phyloP scores from a whole-genome alignment of 1,140 invertebrate species.

The Tetramorium simillimum region DNA sequence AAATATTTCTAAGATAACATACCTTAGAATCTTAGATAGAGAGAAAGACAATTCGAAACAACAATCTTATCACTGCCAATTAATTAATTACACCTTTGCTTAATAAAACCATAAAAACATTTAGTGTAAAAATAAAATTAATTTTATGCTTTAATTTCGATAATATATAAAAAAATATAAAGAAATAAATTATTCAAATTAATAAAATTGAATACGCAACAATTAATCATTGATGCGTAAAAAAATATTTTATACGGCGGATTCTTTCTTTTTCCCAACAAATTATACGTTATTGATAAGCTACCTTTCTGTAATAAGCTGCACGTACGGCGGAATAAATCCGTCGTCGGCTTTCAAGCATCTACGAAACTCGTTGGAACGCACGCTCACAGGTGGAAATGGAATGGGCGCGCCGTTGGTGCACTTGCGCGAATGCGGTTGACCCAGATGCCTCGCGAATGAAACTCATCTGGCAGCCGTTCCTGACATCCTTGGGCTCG shows the following conservation, averaged over 20 bases:
- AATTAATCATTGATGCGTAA: neutral
- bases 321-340: constrained; percentile 39
- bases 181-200: neutral
- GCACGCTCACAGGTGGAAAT: constrained; percentile 66
- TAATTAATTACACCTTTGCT: neutral
- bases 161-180: neutral
- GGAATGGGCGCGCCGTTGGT: constrained; percentile 67
- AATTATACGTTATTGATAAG: neutral
- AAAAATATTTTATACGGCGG: neutral
- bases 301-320: constrained; percentile 14
- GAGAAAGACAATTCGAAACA: neutral
- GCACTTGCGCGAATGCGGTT: constrained; percentile 69
- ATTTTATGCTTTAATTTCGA: neutral
- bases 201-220: neutral
- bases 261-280: neutral
- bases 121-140: neutral
- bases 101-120: neutral
- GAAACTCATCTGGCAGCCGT: constrained; percentile 72
- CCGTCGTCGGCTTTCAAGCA: constrained; percentile 33
- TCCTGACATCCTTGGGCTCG: constrained; percentile 75
- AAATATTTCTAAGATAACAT: neutral
- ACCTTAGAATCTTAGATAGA: too few species aligned
- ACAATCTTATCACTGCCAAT: neutral
- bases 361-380: constrained; percentile 43
- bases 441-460: constrained; percentile 77